Percentiles rank a stretch among this genome's conserved stretches.
Evolutionary conservation across 2,797 vertebrate species (phyloP).

Genomic region (Acestrorhynchus altus): DNA sequence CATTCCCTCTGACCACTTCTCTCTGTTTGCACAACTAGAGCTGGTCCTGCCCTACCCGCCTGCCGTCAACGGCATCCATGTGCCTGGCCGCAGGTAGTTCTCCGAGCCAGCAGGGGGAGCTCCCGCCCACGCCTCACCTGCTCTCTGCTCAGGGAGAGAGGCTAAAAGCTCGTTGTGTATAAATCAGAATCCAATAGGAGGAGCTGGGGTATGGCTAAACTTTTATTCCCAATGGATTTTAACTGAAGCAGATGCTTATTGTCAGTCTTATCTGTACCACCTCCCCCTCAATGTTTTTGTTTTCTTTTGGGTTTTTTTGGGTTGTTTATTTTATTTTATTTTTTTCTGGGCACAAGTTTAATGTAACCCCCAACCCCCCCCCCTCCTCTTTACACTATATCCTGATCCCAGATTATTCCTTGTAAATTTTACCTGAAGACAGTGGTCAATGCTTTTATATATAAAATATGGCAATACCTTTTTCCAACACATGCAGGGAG

Average conservation of each 20-base stretch:
- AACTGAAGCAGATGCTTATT: constrained; percentile 54
- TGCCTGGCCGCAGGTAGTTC: constrained; percentile 96
- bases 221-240: constrained; percentile 64
- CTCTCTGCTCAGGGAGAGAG: constrained; percentile 68
- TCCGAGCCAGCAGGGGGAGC: constrained; percentile 78
- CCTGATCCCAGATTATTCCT: constrained; percentile 39
- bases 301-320: constrained; percentile 66
- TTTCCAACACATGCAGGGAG: constrained; percentile 58
- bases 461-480: constrained; percentile 62
- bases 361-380: constrained; percentile 31
- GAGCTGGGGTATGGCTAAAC: constrained; percentile 53
- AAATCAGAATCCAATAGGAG: constrained; percentile 77
- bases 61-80: constrained; percentile 94
- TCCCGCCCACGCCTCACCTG: constrained; percentile 43
- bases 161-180: constrained; percentile 67
- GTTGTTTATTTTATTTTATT: constrained; percentile 67
- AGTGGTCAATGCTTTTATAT: constrained; percentile 45
- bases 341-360: constrained; percentile 68
- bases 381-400: constrained; percentile 44
- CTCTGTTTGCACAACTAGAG: constrained; percentile 98
- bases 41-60: constrained; percentile 93
- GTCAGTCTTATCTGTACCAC: constrained; percentile 80
- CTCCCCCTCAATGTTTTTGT: constrained; percentile 53
- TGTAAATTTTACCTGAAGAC: constrained; percentile 60
- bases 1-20: constrained; percentile 99